phyloP scores from a whole-genome alignment of 2,888 invertebrate species.

The Lordiphosa fenestrarum region DNA sequence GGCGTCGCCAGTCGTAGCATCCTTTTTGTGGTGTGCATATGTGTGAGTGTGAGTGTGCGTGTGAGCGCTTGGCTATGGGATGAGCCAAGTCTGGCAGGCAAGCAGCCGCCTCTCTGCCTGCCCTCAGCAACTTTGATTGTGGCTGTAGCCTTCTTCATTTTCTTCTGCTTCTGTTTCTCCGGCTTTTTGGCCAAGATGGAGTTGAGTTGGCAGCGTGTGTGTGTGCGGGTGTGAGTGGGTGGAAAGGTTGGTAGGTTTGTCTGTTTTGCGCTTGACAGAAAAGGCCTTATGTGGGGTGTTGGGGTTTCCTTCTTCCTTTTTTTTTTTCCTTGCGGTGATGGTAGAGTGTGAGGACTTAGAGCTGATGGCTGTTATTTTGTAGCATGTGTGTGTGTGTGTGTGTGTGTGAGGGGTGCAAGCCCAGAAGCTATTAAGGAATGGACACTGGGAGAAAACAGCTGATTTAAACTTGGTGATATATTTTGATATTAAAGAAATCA shows the following conservation, averaged over 20 bases:
- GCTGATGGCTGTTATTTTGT: slow-evolving; percentile 64
- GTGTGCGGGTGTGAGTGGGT: slow-evolving; percentile 32
- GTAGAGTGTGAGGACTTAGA: slow-evolving; percentile 36
- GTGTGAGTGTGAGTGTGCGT: slow-evolving; percentile 10
- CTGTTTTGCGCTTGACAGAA: slow-evolving; percentile 67
- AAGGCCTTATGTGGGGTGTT: slow-evolving; percentile 67
- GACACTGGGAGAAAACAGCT: slow-evolving; percentile 28
- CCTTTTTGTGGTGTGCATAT: slow-evolving; percentile 57
- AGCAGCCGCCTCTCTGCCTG: slow-evolving; percentile 19
- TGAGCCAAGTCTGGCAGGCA: slow-evolving; percentile 64
- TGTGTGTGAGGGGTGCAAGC: slow-evolving; percentile 17
- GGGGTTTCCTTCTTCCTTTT: slow-evolving; percentile 15
- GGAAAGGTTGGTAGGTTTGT: slow-evolving; percentile 61
- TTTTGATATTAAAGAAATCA: too few species aligned
- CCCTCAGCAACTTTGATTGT: slow-evolving; percentile 68
- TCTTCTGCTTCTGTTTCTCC: slow-evolving; percentile 47
- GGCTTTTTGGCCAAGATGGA: slow-evolving; percentile 72
- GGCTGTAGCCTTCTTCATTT: slow-evolving; percentile 62
- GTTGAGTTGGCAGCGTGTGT: slow-evolving; percentile 47
- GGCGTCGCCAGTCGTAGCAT: slow-evolving; percentile 54
- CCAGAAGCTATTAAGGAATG: slow-evolving; percentile 31
- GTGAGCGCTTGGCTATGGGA: slow-evolving; percentile 43
- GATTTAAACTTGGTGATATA: too few species aligned
- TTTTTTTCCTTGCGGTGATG: slow-evolving; percentile 13
- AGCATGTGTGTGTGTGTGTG: slow-evolving; percentile 27